Base-by-base conservation (phyloP, 2,888 invertebrate species). In the Hypomecis atomaria region DNA sequence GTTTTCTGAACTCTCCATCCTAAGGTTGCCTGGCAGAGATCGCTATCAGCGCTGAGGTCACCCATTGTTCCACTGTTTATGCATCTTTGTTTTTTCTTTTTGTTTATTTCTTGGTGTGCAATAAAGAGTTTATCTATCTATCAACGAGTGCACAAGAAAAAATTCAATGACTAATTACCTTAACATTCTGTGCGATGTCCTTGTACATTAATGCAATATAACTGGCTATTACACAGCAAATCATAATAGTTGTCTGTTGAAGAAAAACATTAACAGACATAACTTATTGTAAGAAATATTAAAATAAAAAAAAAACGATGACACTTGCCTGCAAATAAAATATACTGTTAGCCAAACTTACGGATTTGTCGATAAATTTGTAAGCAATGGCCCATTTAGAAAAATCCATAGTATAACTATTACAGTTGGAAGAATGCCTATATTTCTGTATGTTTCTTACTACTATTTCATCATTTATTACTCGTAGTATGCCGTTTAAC, bases 191-290 rank as follows among this genome's bases (percentile, higher is more conserved):
- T 54, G 57, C 0, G 66, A 59, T 65, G 0, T 76, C 59, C 4
- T 58, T 44, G 50, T 79, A 80, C 54, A 76, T 43, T 36, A 77
- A 55, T 42, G 74, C 50, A 11, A 83, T 76, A 47, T 78, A 78
- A 59, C 77, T 76, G 0, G 55, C 34, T 0, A 74, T 69, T 11
- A 76, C 59, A 9, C 75, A 65, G 0, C 69, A 13, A 23, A 81
- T 42, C 77, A 79, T 78, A 9, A 74, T 44, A 4, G 78, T 75
- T n/a, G 81, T 62, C 84, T 84, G 69, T 52, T 78, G 78, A 38
- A 48, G 2, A 56, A 44, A 55, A 11, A 23, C 3, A 23, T 23
- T 23, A 23, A 23, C 23, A 23, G 23, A 23, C 23, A 23, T 23
- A 23, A 23, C 23, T 1, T 23, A 42, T 11, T 11, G 5, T 36